Evolutionary conservation across 2,113 vertebrate genomes (phyloP).

Genomic region (Crotalus viridis): DNA sequence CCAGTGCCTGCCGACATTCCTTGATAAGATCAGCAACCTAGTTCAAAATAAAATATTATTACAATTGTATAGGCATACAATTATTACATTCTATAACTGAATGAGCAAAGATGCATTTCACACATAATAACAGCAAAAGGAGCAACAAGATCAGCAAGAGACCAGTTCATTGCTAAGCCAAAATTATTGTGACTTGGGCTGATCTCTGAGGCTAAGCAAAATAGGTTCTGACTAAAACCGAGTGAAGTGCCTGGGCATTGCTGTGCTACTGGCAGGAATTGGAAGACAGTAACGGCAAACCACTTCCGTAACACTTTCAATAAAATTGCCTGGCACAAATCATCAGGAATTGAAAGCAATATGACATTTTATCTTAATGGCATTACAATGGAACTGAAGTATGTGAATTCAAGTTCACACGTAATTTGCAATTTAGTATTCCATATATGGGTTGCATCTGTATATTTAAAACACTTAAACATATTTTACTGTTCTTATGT

Average conservation of each 20-base stretch:
- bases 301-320: neutral
- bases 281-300: neutral
- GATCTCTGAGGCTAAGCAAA: neutral
- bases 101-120: neutral
- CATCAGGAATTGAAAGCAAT: neutral
- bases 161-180: neutral
- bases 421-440: neutral
- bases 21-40: constrained; percentile 94
- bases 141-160: neutral
- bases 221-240: neutral
- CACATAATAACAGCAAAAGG: neutral
- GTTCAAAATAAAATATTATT: constrained; percentile 6
- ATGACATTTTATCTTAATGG: neutral
- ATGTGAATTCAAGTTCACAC: neutral
- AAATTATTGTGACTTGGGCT: neutral
- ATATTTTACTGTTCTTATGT: neutral
- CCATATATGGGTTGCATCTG: neutral
- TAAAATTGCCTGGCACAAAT: neutral
- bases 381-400: neutral
- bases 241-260: neutral
- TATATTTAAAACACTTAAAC: neutral
- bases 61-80: neutral
- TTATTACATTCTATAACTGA: neutral
- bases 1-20: constrained; percentile 88
- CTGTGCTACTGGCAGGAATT: neutral